Percentiles rank a stretch among this genome's conserved stretches.
These are phyloP conservation scores for Scolopax rusticola DNA, from an alignment of 2,797 vertebrate species.

Conservation along the genomic window DNA sequence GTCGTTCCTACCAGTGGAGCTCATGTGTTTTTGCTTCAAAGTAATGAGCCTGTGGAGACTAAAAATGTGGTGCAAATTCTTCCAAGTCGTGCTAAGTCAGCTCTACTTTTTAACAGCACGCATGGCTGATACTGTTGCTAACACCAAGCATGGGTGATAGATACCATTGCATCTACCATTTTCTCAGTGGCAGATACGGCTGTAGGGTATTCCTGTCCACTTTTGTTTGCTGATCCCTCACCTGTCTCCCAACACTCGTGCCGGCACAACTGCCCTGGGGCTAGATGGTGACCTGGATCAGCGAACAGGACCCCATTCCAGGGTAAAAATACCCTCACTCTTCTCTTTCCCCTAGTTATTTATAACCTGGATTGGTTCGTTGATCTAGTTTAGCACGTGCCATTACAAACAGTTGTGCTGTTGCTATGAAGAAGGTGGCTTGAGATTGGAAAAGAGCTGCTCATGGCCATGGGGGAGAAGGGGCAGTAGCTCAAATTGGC, in stretches of 20 bases:
- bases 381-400: not conserved
- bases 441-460: not conserved
- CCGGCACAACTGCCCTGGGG: not conserved
- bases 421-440: not conserved
- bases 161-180: not conserved
- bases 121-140: not conserved
- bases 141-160: not conserved
- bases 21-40: conserved; percentile 18
- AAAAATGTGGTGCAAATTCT: conserved; percentile 4
- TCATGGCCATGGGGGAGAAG: not conserved
- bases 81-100: not conserved
- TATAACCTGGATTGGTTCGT: not conserved
- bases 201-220: not conserved
- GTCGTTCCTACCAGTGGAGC: not conserved
- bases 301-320: not conserved
- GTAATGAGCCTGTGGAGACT: not conserved
- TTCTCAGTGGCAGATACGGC: not conserved
- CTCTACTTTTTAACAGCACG: not conserved
- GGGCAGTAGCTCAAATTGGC: not conserved
- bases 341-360: not conserved
- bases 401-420: not conserved
- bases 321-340: not conserved
- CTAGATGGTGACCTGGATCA: not conserved
- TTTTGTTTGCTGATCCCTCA: not conserved
- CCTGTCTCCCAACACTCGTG: not conserved